A percentile compares a stretch with the other conserved stretches of the same genome.
Evolutionary conservation across 2,113 vertebrate species (phyloP).

Genomic region (Furnarius figulus): DNA sequence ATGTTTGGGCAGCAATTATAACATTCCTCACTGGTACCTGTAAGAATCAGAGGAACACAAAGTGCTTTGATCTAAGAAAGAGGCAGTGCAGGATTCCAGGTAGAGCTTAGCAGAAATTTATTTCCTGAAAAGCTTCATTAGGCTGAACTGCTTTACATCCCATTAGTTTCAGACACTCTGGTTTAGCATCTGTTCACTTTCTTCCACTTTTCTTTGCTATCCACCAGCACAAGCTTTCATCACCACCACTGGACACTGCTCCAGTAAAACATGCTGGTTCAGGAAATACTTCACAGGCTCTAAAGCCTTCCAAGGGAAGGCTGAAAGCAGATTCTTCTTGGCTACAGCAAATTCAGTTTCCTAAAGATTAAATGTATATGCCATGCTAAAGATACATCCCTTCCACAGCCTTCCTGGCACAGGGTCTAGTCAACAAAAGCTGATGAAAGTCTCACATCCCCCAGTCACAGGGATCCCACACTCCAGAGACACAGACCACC

Average conservation of each 20-base stretch:
- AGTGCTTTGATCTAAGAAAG: background rate
- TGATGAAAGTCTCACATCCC: background rate
- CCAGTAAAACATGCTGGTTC: background rate
- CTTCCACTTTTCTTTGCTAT: background rate
- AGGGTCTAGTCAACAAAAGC: background rate
- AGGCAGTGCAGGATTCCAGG: background rate
- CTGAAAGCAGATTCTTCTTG: background rate
- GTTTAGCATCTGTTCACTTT: background rate
- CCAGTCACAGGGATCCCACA: background rate
- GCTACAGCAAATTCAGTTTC: background rate
- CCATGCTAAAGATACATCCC: background rate
- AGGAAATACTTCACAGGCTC: background rate
- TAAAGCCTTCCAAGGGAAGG: background rate
- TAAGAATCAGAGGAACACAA: background rate
- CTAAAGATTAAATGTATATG: background rate
- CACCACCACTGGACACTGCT: background rate
- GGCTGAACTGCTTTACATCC: background rate
- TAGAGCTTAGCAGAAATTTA: background rate
- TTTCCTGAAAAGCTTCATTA: constrained; percentile 28
- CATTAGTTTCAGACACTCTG: background rate
- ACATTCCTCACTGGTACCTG: background rate
- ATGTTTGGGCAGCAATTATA: background rate
- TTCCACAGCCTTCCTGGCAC: background rate
- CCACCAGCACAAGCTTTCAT: background rate
- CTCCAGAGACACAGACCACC: background rate